These are phyloP conservation scores for Neoaliturus tenellus DNA, from an alignment of 2,888 invertebrate genomes.

Conservation along the genomic window DNA sequence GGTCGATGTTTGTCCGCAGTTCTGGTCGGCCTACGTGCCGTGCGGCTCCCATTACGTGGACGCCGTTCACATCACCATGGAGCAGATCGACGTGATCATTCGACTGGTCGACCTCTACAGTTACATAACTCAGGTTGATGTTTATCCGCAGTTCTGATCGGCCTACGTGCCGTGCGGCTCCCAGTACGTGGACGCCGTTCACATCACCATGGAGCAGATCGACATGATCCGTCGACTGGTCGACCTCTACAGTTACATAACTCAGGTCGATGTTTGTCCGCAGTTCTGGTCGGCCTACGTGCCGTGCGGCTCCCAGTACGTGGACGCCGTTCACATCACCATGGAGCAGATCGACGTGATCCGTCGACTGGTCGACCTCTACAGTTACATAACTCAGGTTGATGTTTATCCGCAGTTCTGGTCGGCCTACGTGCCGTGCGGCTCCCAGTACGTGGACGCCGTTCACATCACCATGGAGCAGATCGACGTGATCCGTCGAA, in stretches of 20 bases:
- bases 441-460: conserved; percentile 88
- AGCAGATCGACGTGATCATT: conserved; percentile 86
- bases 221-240: no score
- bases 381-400: no score
- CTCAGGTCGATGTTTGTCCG: no score
- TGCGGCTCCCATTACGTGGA: conserved; percentile 89
- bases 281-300: no score
- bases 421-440: conserved; percentile 93
- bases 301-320: no score
- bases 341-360: no score
- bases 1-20: conserved; percentile 69
- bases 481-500: conserved; percentile 87
- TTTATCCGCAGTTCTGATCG: conserved; percentile 80
- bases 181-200: conserved; percentile 89
- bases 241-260: no score
- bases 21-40: conserved; percentile 93
- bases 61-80: conserved; percentile 89
- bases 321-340: no score
- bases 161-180: conserved; percentile 92
- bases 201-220: conserved; percentile 90
- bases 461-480: conserved; percentile 91
- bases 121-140: no score
- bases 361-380: no score
- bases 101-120: no score
- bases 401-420: conserved; percentile 76